Percentiles rank a stretch among this genome's conserved stretches.
Evolutionary conservation across 2,113 vertebrate species (phyloP).

Genomic region (Strix uralensis): DNA sequence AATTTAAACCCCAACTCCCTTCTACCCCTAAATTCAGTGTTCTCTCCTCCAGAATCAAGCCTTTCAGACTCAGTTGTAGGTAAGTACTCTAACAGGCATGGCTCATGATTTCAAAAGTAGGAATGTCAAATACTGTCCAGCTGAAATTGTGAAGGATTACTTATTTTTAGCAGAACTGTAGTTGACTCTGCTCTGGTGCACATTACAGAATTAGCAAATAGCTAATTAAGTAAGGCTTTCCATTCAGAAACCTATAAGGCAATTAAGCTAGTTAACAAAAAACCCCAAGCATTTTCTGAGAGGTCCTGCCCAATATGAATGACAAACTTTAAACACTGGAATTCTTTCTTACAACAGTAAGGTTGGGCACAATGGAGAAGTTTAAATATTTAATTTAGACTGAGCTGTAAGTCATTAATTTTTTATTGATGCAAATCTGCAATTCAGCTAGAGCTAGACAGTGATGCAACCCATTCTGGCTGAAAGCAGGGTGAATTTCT

Average conservation of each 20-base stretch:
- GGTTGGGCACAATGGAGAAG: not conserved
- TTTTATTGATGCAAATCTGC: constrained; percentile 53
- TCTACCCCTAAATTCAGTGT: not conserved
- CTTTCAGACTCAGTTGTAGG: not conserved
- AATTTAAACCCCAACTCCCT: not conserved
- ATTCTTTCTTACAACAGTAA: not conserved
- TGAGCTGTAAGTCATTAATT: constrained; percentile 28
- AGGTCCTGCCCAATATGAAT: not conserved
- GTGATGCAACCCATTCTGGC: not conserved
- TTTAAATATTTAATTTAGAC: constrained; percentile 54
- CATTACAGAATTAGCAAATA: not conserved
- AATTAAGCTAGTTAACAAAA: constrained; percentile 2
- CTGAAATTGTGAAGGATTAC: not conserved
- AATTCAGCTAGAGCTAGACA: constrained; percentile 8
- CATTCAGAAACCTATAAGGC: not conserved
- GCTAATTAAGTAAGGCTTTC: not conserved
- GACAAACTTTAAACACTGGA: not conserved
- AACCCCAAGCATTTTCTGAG: not conserved
- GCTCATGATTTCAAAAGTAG: not conserved
- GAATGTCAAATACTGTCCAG: not conserved
- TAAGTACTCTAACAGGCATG: not conserved
- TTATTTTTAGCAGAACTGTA: not conserved
- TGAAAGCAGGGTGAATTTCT: not conserved
- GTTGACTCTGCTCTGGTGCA: not conserved
- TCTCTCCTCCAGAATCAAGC: not conserved